Conservation (phyloP, 2,888 invertebrate genomes). For the Xestia rhomboidea region DNA sequence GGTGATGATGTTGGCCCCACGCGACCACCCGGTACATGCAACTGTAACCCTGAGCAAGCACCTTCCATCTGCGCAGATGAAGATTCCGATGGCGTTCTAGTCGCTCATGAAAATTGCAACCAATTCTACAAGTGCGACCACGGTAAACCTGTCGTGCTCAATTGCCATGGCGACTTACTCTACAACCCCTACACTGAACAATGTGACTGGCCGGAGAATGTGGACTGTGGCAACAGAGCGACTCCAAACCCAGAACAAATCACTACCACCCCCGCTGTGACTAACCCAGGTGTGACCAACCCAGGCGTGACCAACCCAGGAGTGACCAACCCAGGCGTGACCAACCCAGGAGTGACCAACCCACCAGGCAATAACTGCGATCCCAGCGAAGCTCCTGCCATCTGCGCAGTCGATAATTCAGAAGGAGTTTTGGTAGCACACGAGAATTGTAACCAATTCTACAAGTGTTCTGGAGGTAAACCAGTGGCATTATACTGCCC, state of each 20-base stretch:
- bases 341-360: constrained; percentile 6
- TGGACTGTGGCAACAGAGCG: constrained; percentile 67
- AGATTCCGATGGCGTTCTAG: constrained; percentile 66
- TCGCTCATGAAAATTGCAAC: constrained; percentile 75
- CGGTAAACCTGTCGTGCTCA: constrained; percentile 64
- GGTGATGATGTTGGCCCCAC: background rate
- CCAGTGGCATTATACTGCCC: constrained; percentile 67
- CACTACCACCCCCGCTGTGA: background rate
- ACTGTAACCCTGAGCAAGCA: constrained; percentile 65
- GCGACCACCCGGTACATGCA: constrained; percentile 12
- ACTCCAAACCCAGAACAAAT: constrained; percentile 32
- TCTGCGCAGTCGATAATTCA: constrained; percentile 69
- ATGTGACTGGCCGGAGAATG: constrained; percentile 75
- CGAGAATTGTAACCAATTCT: constrained; percentile 75
- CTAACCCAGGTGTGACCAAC: constrained; percentile 41
- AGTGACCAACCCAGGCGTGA: background rate
- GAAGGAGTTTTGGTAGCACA: constrained; percentile 72
- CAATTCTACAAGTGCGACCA: constrained; percentile 71
- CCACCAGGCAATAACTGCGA: constrained; percentile 48
- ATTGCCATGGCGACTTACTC: constrained; percentile 61
- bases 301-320: background rate
- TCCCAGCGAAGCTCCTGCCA: constrained; percentile 69
- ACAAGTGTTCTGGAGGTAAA: constrained; percentile 66
- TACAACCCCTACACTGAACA: constrained; percentile 68
- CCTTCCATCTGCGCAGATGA: constrained; percentile 69